Base-by-base conservation (phyloP, 2,797 vertebrate genomes). In the Rallus crepitans region DNA sequence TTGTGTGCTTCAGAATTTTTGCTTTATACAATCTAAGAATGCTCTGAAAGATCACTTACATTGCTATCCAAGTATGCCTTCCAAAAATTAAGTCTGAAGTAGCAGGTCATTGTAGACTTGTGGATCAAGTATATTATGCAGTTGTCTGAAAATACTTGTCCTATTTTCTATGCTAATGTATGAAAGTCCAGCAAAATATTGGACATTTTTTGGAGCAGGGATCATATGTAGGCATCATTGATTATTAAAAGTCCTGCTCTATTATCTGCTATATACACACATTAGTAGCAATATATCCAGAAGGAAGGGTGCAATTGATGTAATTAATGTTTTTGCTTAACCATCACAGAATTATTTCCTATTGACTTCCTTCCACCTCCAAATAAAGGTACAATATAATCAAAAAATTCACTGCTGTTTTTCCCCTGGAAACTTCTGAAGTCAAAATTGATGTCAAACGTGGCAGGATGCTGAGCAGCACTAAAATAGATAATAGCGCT, bases 231-330 rank as follows among this genome's bases (percentile, higher is more conserved):
- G 12, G 7, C 28, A 70, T 53, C 28, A 85, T 0, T 60, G 23
- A 78, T 3, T 77, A 66, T 60, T 82, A 77, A 69, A 93, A 28
- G 3, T 55, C 28, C 85, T 75, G 9, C 15, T 81, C 21, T 57
- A 11, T 61, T 90, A 84, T 66, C n/a, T n/a, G 21, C 42, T 95
- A 63, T 90, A 55, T 61, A 94, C 88, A 84, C n/a, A 79, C 30
- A 81, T 93, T 68, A 81, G 12, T 42, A 78, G 28, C 0, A 0
- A 39, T 3, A 40, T 45, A 88, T 33, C 24, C 2, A 3, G 33
- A 59, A 86, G 13, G 37, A 61, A 78, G 9, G 5, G 14, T 63
- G 19, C 15, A 78, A 55, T 63, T 55, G 40, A 88, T 81, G 50
- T 8, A 42, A 84, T 69, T 59, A 47, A 65, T 57, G 5, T 1